Conservation (phyloP, 1,140 invertebrate species). For the Theocolax elegans region DNA sequence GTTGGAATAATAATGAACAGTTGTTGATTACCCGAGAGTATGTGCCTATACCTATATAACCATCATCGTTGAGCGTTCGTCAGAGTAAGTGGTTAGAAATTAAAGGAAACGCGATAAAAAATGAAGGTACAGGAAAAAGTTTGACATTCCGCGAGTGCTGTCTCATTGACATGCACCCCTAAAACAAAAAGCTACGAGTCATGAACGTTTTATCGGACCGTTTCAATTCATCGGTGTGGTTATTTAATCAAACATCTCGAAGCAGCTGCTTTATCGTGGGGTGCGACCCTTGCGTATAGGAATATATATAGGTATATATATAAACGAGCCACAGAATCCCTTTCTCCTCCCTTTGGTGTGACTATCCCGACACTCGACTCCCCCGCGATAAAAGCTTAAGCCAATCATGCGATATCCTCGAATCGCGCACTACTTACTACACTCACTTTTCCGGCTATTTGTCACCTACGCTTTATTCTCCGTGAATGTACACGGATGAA, state of each 20-base stretch:
- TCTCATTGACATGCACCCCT: conserved; percentile 61
- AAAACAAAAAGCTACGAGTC: conserved; percentile 60
- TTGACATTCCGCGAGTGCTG: too few relatives aligned
- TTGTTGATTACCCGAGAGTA: too few relatives aligned
- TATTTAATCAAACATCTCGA: conserved; percentile 67
- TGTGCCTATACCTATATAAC: too few relatives aligned
- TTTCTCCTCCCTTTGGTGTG: conserved; percentile 30
- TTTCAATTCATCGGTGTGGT: conserved; percentile 67
- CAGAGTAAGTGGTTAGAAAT: neutral
- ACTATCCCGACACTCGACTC: neutral
- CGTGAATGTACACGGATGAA: too few relatives aligned
- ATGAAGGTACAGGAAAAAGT: too few relatives aligned
- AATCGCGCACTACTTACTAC: conserved; percentile 50
- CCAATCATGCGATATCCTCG: conserved; percentile 45
- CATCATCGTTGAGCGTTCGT: too few relatives aligned
- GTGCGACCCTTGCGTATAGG: conserved; percentile 58
- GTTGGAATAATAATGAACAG: too few relatives aligned
- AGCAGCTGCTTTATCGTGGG: conserved; percentile 46
- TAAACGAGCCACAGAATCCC: conserved; percentile 60
- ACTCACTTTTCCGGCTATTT: conserved; percentile 59
- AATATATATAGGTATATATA: too few relatives aligned
- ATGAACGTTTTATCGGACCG: conserved; percentile 61
- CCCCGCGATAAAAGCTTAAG: conserved; percentile 32
- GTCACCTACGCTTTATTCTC: conserved; percentile 38
- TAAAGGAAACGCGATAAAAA: neutral